Evolutionary conservation across 2,113 vertebrate genomes (phyloP).

Genomic region (Theropithecus gelada): DNA sequence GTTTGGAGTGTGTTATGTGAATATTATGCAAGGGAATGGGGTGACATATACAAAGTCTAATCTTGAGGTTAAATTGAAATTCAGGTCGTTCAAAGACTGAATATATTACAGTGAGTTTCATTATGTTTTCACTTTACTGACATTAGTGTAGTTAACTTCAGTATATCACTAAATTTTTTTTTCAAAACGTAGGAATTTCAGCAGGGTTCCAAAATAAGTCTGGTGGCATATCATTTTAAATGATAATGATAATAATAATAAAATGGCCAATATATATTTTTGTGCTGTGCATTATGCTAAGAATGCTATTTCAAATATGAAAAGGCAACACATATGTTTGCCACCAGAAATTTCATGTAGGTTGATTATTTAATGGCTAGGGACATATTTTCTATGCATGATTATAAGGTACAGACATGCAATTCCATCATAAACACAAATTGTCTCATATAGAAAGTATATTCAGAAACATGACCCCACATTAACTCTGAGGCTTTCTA

Average conservation of each 20-base stretch:
- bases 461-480: not conserved
- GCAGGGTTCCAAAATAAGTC: not conserved
- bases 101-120: not conserved
- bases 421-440: not conserved
- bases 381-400: not conserved
- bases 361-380: not conserved
- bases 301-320: conserved; percentile 2
- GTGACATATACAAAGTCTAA: not conserved
- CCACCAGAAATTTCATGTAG: not conserved
- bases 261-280: not conserved
- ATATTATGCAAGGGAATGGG: not conserved
- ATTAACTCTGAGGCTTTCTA: not conserved
- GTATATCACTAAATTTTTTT: not conserved
- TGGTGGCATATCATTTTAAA: conserved; percentile 1
- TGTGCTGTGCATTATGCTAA: not conserved
- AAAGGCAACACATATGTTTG: not conserved
- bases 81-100: not conserved
- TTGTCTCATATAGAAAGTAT: not conserved
- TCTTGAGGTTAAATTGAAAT: not conserved
- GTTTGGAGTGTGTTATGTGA: not conserved
- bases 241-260: not conserved
- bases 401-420: not conserved
- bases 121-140: not conserved
- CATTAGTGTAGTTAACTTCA: not conserved
- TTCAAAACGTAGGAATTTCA: not conserved